Evolutionary conservation across 2,888 invertebrate species (phyloP).

Genomic region (Amiota mariae): DNA sequence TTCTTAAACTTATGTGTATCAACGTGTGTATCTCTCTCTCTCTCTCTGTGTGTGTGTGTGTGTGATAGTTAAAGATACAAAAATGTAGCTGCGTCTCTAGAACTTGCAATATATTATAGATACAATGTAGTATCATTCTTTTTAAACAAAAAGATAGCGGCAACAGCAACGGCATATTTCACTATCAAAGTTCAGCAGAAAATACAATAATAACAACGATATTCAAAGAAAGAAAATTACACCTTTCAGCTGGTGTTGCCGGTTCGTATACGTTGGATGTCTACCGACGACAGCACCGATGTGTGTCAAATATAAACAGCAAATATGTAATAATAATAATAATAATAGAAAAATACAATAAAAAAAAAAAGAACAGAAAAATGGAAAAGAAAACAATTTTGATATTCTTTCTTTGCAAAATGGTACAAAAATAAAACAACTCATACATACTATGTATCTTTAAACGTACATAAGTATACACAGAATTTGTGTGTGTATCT

Average conservation of each 20-base stretch:
- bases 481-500: no score
- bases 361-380: neutral
- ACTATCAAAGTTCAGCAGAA: no score
- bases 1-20: no score
- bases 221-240: no score
- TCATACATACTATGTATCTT: no score
- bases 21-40: no score
- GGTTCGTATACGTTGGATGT: neutral
- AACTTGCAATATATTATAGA: neutral
- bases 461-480: no score
- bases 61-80: neutral
- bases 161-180: no score
- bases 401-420: neutral
- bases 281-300: neutral
- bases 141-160: no score
- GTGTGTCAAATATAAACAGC: slow-evolving; percentile 21
- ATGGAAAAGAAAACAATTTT: neutral
- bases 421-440: neutral
- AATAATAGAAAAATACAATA: slow-evolving; percentile 4
- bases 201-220: neutral
- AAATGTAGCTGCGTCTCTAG: no score
- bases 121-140: slow-evolving; percentile 14
- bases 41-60: neutral
- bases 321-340: neutral
- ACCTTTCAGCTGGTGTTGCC: neutral